Conservation (phyloP, 1,140 invertebrate species). For the Drosophila burlai region DNA sequence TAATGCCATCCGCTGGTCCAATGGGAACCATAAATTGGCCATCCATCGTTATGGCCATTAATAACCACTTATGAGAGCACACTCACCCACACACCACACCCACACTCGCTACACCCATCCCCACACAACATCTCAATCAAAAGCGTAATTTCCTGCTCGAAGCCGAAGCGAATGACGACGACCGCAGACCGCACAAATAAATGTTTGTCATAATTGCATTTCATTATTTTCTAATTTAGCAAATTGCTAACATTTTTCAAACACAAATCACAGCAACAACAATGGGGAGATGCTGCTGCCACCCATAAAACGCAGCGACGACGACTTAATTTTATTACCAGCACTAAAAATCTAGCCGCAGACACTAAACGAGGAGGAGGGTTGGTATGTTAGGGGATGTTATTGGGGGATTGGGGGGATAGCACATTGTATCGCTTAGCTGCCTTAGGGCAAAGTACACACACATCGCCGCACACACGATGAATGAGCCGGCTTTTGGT, state of each 20-base stretch:
- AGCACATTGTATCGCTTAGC: slow-evolving; percentile 54
- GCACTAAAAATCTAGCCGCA: slow-evolving; percentile 80
- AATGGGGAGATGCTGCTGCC: slow-evolving; percentile 18
- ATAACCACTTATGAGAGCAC: slow-evolving; percentile 65
- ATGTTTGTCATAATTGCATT: slow-evolving; percentile 84
- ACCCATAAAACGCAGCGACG: slow-evolving; percentile 74
- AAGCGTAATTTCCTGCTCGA: slow-evolving; percentile 57
- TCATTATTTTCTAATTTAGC: slow-evolving; percentile 84
- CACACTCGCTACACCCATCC: background rate
- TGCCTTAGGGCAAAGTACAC: slow-evolving; percentile 29
- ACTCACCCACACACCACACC: slow-evolving; percentile 5
- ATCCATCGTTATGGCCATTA: slow-evolving; percentile 61
- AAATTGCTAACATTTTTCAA: slow-evolving; percentile 77
- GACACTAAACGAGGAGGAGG: slow-evolving; percentile 54
- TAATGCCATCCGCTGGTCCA: slow-evolving; percentile 7
- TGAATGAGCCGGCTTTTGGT: slow-evolving; percentile 8
- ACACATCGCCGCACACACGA: slow-evolving; percentile 7
- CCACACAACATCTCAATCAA: slow-evolving; percentile 44
- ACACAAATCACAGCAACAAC: slow-evolving; percentile 56
- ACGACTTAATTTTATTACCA: slow-evolving; percentile 83
- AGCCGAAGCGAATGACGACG: slow-evolving; percentile 32
- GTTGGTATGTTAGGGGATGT: background rate
- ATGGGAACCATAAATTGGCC: slow-evolving; percentile 59
- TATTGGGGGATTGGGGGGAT: background rate
- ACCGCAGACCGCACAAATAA: slow-evolving; percentile 79